phyloP scores from a whole-genome alignment of 1,140 invertebrate species.

The Formica exsecta region DNA sequence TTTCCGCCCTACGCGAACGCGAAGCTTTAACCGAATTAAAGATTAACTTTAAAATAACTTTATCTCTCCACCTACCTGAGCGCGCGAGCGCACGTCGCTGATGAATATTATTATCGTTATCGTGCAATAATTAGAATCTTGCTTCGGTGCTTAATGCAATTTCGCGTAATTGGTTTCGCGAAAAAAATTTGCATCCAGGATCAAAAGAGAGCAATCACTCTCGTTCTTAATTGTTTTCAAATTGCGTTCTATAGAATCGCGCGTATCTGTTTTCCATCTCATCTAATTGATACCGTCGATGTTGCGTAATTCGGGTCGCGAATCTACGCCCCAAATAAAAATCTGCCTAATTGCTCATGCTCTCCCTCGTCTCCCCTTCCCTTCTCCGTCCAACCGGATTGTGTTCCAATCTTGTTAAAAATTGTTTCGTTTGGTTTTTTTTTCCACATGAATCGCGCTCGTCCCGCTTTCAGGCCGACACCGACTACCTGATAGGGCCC shows the following conservation, averaged over 20 bases:
- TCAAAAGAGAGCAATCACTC: slow-evolving; percentile 51
- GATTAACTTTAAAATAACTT: slow-evolving; percentile 65
- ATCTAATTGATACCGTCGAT: slow-evolving; percentile 52
- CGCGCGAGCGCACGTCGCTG: slow-evolving; percentile 24
- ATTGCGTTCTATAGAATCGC: slow-evolving; percentile 54
- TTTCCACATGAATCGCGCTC: not conserved
- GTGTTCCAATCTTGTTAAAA: not conserved
- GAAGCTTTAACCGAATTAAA: slow-evolving; percentile 56
- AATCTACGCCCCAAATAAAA: slow-evolving; percentile 31
- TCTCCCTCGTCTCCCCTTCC: not conserved
- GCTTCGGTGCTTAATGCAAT: slow-evolving; percentile 57
- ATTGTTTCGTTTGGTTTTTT: not conserved
- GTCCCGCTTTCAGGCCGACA: slow-evolving; percentile 85
- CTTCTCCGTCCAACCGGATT: not conserved
- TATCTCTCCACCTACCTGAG: not conserved
- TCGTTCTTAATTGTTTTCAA: slow-evolving; percentile 62
- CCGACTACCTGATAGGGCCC: slow-evolving; percentile 86
- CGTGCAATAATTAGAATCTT: slow-evolving; percentile 63
- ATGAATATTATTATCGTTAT: slow-evolving; percentile 63
- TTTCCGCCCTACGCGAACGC: slow-evolving; percentile 27
- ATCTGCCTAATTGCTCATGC: slow-evolving; percentile 34
- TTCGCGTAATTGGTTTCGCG: slow-evolving; percentile 51
- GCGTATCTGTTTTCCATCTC: slow-evolving; percentile 40
- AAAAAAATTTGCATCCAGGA: slow-evolving; percentile 58
- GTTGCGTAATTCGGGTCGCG: slow-evolving; percentile 49